Evolutionary conservation across 2,888 invertebrate species (phyloP).

Genomic region (Tiphia femorata): DNA sequence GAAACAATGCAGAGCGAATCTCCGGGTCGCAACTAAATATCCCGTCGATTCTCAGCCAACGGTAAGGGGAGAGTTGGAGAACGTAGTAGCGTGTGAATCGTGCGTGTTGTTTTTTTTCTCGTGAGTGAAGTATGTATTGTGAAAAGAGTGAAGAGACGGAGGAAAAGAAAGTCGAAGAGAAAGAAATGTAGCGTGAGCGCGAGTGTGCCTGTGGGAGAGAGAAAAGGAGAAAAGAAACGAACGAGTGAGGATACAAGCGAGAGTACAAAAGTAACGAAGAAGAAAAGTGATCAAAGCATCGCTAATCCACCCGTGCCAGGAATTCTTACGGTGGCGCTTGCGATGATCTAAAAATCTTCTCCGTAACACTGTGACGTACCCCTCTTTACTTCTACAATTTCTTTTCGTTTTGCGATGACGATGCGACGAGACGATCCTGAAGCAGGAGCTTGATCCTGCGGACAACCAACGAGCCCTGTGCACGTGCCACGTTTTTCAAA

Average conservation of each 20-base stretch:
- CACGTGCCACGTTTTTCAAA: too few species aligned
- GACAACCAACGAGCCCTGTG: too few species aligned
- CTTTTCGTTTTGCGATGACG: not conserved
- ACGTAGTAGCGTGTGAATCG: too few species aligned
- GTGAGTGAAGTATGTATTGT: not conserved
- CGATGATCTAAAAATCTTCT: not conserved
- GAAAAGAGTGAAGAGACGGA: too few species aligned
- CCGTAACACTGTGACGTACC: not conserved
- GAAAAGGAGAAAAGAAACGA: too few species aligned
- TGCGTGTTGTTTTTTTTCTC: not conserved
- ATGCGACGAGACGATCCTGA: too few species aligned
- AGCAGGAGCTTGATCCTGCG: too few species aligned
- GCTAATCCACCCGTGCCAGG: constrained; percentile 33
- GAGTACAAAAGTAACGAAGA: constrained; percentile 3
- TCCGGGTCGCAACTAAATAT: constrained; percentile 31
- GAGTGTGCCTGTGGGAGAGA: too few species aligned
- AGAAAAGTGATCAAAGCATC: constrained; percentile 27
- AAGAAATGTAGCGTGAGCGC: too few species aligned
- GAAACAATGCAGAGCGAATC: constrained; percentile 10
- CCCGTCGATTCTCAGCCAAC: constrained; percentile 22
- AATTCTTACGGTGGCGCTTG: constrained; percentile 31
- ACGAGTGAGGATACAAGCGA: too few species aligned
- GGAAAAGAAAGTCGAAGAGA: not conserved
- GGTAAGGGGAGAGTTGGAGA: too few species aligned
- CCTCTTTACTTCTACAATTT: too few species aligned